Percentiles rank a stretch among this genome's conserved stretches.
phyloP scores from a whole-genome alignment of 2,797 vertebrate genomes.

The Periparus ater region DNA sequence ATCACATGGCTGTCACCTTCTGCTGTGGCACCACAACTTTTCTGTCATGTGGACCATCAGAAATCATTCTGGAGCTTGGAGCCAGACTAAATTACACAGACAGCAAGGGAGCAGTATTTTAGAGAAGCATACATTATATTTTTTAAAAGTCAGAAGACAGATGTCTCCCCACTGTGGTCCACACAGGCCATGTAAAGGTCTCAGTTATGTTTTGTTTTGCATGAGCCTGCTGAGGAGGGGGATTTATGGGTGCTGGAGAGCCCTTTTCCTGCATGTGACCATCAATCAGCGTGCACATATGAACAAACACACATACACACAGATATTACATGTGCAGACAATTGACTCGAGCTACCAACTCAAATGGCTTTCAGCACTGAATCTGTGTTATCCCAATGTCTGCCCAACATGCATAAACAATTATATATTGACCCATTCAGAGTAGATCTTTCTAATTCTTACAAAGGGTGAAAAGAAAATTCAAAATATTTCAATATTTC shows the following conservation, averaged over 20 bases:
- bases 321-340: background rate
- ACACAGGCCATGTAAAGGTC: background rate
- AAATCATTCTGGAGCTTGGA: background rate
- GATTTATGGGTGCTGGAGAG: background rate
- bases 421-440: background rate
- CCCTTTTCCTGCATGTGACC: background rate
- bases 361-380: background rate
- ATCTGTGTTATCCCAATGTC: background rate
- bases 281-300: background rate
- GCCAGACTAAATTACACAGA: background rate
- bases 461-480: background rate
- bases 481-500: background rate
- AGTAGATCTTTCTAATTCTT: background rate
- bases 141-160: background rate
- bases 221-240: background rate
- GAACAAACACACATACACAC: background rate
- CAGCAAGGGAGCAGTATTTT: slow-evolving; percentile 29
- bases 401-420: background rate
- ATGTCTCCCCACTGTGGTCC: background rate
- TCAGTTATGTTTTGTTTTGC: background rate
- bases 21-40: background rate
- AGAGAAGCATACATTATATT: background rate
- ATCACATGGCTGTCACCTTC: background rate
- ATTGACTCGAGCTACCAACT: background rate
- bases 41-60: background rate